Base-by-base conservation (phyloP, 2,888 invertebrate genomes). In the Hemithea aestivaria region DNA sequence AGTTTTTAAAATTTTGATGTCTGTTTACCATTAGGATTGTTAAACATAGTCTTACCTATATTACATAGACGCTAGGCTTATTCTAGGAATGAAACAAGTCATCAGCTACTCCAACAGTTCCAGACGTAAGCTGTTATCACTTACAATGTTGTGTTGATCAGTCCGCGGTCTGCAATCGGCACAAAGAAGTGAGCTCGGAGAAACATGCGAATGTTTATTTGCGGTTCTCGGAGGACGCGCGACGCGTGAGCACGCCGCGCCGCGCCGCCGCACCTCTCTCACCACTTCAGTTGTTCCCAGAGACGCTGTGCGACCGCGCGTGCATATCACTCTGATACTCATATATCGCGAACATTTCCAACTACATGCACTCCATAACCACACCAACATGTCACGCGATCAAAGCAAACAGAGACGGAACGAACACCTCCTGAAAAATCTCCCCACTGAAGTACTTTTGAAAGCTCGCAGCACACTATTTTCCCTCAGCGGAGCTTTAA, bases 391-490 rank as follows among this genome's bases (percentile, higher is more conserved):
- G 73, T 87, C 87, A 41, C 84, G 82, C 55, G 78, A 88, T 27
- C 62, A 66, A 20, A 68, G 59, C 29, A 87, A 87, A 66, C 77
- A 73, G 48, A 63, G 73, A 50, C 62, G 73, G 51, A 71, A 81
- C 66, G 73, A 89, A 56, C 73, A 85, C 58, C 56, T 63, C 6
- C 64, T 89, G 24, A 87, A 87, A 53, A 88, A 72, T 42, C 59
- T 87, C 24, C 87, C 87, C 0, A 68, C 78, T 4, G 88, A 87
- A 59, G 88, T 88, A 1, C 54, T 88, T 27, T 48, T 80, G 9
- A 83, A 82, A 58, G 88, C 88, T 1, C 67, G 82, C 39, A 85
- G 74, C 45, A 87, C 87, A 10, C 56, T 88, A n/a, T 72, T 79
- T 9, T 83, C 83, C 1, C 58, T 88, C 31, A 70, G 85, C 20